These are phyloP conservation scores for Spisula solida DNA, from an alignment of 2,888 invertebrate genomes.

Conservation along the genomic window DNA sequence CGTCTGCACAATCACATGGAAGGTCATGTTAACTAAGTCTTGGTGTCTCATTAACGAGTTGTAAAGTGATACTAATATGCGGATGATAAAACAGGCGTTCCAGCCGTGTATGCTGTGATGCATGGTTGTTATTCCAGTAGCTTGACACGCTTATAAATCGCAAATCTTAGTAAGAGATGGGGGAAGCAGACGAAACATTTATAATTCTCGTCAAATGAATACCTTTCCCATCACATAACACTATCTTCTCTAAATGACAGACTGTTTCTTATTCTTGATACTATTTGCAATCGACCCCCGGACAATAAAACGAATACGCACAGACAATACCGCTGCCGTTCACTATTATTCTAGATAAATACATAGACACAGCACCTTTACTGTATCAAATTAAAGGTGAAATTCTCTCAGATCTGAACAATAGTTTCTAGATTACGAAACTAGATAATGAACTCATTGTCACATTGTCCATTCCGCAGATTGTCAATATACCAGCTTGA, in stretches of 20 bases:
- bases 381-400: conserved; percentile 21
- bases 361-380: not conserved
- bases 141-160: not conserved
- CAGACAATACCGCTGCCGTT: not conserved
- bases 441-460: conserved; percentile 1
- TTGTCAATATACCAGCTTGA: not conserved
- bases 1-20: not conserved
- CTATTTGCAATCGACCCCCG: not conserved
- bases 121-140: not conserved
- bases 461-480: not conserved
- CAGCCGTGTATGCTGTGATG: no score
- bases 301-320: conserved; percentile 2
- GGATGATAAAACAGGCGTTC: no score
- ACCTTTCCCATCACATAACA: not conserved
- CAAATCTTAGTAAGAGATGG: not conserved
- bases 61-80: no score
- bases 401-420: not conserved
- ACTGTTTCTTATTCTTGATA: not conserved
- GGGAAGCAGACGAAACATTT: not conserved
- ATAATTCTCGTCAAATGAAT: not conserved
- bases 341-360: conserved; percentile 13
- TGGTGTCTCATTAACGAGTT: not conserved
- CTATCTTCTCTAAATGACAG: not conserved
- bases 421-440: not conserved
- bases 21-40: not conserved